Percentiles rank a stretch among this genome's conserved stretches.
phyloP scores from a whole-genome alignment of 2,888 invertebrate species.

The Macroteleia sp. region DNA sequence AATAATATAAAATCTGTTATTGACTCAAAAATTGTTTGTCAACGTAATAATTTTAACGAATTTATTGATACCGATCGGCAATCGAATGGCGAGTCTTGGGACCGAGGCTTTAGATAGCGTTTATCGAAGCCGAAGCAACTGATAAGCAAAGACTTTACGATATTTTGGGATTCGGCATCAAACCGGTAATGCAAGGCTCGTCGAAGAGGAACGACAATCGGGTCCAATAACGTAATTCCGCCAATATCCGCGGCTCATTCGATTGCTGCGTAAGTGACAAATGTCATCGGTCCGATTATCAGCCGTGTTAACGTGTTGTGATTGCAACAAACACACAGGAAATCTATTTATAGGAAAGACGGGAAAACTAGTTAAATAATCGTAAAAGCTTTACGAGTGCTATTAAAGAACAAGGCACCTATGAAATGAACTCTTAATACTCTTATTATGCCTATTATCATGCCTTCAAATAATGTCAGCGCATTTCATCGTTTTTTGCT shows the following conservation, averaged over 20 bases:
- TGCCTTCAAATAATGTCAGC: too few relatives aligned
- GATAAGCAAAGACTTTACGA: slow-evolving; percentile 63
- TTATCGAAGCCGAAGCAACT: slow-evolving; percentile 24
- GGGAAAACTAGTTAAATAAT: slow-evolving; percentile 42
- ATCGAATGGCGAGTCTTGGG: too few relatives aligned
- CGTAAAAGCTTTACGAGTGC: slow-evolving; percentile 46
- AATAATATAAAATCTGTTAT: too few relatives aligned
- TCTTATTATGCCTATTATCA: slow-evolving; percentile 19
- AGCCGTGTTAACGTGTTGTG: slow-evolving; percentile 29
- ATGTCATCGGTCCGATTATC: slow-evolving; percentile 34
- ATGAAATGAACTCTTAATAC: slow-evolving; percentile 32
- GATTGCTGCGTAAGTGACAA: slow-evolving; percentile 31
- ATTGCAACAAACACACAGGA: slow-evolving; percentile 33
- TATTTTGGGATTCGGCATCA: slow-evolving; percentile 52
- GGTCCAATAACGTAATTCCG: slow-evolving; percentile 39
- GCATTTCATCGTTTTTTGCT: too few relatives aligned
- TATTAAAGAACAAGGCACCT: slow-evolving; percentile 25
- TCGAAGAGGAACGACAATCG: slow-evolving; percentile 32
- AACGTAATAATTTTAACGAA: too few relatives aligned
- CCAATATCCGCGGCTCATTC: slow-evolving; percentile 36
- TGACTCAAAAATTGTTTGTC: too few relatives aligned
- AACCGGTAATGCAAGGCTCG: slow-evolving; percentile 39
- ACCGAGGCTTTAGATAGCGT: slow-evolving; percentile 60
- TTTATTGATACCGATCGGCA: too few relatives aligned
- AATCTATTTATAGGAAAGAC: slow-evolving; percentile 42